Conservation (phyloP, 1,140 invertebrate species). For the Pantala flavescens region DNA sequence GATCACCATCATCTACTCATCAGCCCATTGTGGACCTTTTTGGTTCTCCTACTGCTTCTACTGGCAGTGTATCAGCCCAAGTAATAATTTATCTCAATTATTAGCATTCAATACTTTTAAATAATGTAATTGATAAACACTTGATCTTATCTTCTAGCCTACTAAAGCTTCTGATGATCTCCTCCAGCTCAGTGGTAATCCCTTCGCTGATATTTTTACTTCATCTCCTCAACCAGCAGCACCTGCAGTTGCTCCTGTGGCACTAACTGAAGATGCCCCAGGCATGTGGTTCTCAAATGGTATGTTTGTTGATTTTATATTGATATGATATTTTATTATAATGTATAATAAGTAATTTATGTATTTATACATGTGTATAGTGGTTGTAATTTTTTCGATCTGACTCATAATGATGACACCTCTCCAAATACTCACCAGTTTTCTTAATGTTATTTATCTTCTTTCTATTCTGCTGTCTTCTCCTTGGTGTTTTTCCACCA, state of each 20-base stretch:
- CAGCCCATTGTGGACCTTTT: constrained; percentile 73
- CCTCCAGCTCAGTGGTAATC: constrained; percentile 70
- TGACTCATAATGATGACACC: too few species aligned
- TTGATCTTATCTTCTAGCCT: constrained; percentile 22
- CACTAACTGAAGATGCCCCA: constrained; percentile 26
- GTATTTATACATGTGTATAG: constrained; percentile 29
- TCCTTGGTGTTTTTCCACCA: too few species aligned
- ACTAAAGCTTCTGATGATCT: constrained; percentile 78
- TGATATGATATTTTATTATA: too few species aligned
- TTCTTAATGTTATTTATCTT: too few species aligned
- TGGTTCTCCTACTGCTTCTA: constrained; percentile 41
- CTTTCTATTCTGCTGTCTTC: too few species aligned
- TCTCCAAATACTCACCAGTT: too few species aligned
- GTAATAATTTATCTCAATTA: constrained; percentile 23
- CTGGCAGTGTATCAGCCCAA: constrained; percentile 21
- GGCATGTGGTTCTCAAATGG: constrained; percentile 60
- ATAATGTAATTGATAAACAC: not conserved
- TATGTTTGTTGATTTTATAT: constrained; percentile 42
- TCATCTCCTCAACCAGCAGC: constrained; percentile 33
- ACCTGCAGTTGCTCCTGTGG: constrained; percentile 32
- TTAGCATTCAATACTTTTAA: not conserved
- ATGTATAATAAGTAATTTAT: too few species aligned
- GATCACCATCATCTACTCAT: constrained; percentile 35
- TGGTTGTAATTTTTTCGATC: constrained; percentile 24
- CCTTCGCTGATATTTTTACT: constrained; percentile 77